Evolutionary conservation across 2,888 invertebrate species (phyloP).

Genomic region (Sussaba pulchella): DNA sequence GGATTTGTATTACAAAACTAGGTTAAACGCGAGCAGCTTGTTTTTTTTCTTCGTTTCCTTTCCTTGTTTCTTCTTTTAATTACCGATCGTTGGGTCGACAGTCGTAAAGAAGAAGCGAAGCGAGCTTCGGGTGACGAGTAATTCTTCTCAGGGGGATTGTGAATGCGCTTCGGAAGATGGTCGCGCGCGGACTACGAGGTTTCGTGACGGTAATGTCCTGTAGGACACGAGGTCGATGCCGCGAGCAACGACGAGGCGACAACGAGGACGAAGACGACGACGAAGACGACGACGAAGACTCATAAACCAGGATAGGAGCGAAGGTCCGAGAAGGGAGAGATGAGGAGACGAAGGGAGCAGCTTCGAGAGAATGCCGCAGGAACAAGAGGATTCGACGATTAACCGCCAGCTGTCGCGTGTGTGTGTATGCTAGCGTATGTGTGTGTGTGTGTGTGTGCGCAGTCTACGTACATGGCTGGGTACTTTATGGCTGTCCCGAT

Average conservation of each 20-base stretch:
- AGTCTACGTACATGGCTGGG: slow-evolving; percentile 50
- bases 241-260: slow-evolving; percentile 20
- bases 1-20: slow-evolving; percentile 47
- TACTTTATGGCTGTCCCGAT: slow-evolving; percentile 60
- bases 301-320: slow-evolving; percentile 62
- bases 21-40: slow-evolving; percentile 48
- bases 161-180: neutral
- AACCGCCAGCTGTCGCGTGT: slow-evolving; percentile 63
- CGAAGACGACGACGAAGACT: too few species aligned
- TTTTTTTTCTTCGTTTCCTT: too few species aligned
- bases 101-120: slow-evolving; percentile 58
- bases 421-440: too few species aligned
- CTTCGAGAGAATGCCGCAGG: neutral
- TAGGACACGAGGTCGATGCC: slow-evolving; percentile 57
- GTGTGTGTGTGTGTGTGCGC: too few species aligned
- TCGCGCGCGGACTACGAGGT: neutral
- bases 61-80: too few species aligned
- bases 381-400: slow-evolving; percentile 54
- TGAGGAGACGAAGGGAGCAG: neutral
- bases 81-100: slow-evolving; percentile 41
- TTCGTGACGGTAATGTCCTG: slow-evolving; percentile 43
- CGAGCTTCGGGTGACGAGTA: slow-evolving; percentile 24
- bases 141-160: neutral
- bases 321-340: slow-evolving; percentile 9
- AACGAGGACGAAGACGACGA: too few species aligned